Base-by-base conservation (phyloP, 2,113 vertebrate species). In the Xyliphius kryptos region DNA sequence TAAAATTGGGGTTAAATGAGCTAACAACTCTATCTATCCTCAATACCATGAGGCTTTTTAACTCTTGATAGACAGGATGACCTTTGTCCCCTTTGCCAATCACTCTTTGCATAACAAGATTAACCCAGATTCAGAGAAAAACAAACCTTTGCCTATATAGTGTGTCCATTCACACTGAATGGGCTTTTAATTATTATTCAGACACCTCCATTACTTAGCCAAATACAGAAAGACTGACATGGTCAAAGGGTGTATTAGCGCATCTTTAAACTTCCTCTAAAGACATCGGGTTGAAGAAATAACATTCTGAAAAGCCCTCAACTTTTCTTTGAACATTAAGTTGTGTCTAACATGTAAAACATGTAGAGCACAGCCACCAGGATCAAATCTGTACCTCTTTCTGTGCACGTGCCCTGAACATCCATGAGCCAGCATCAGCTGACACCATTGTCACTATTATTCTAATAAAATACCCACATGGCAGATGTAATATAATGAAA, bases 91-190 rank as follows among this genome's bases (percentile, higher is more conserved):
- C 22, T 64, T 14, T 64, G 41, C 19, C 65, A 67, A 54, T 59
- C 50, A 46, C 64, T 59, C 49, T 60, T 17, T 36, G 20, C 14
- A 17, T 61, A 68, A 68, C 50, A 47, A 59, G 65, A 72, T 68
- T 68, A 68, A 14, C 56, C 43, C 36, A 7, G 49, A 56, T 47
- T 68, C 53, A 44, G 40, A 47, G 38, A 11, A 17, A 51, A 44
- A 40, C 67, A 69, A 38, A 63, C 49, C 13, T 48, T 46, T 63
- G 67, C 15, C 36, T 49, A 66, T 32, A 71, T 58, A 62, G 44
- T 21, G 41, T 9, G 5, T 26, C 41, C 70, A 63, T 72, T 72
- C 65, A 72, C 20, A 38, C 12, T 8, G 22, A 48, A 32, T 2
- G 6, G 9, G 32, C 36, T 43, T 41, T 36, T 41, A 15, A 64